phyloP scores from a whole-genome alignment of 2,113 vertebrate genomes.

The Megaceryle torquata region DNA sequence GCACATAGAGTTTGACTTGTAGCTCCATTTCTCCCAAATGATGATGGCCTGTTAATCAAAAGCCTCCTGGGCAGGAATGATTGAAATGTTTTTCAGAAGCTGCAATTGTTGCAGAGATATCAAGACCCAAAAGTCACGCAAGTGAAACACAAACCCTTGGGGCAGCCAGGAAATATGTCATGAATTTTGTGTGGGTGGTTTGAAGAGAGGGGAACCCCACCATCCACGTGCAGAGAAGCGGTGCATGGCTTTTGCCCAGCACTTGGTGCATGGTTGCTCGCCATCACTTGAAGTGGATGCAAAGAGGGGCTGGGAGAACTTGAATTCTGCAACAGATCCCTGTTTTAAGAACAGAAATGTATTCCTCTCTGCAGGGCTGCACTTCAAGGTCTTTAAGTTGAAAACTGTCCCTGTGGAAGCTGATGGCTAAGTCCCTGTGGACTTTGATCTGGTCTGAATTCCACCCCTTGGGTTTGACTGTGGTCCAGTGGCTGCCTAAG shows the following conservation, averaged over 20 bases:
- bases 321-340: not conserved
- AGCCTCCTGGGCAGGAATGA: conserved; percentile 30
- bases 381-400: not conserved
- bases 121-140: conserved; percentile 25
- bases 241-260: not conserved
- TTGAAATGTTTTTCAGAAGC: conserved; percentile 61
- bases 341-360: not conserved
- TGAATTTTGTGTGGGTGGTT: not conserved
- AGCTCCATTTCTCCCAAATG: not conserved
- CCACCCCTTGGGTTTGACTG: not conserved
- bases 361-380: not conserved
- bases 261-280: not conserved
- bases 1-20: not conserved
- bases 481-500: not conserved
- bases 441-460: not conserved
- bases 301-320: not conserved
- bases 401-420: not conserved
- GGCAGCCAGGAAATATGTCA: not conserved
- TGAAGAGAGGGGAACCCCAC: not conserved
- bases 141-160: conserved; percentile 36
- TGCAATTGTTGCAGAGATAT: conserved; percentile 51
- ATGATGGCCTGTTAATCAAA: conserved; percentile 46
- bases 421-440: not conserved
- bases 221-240: not conserved
- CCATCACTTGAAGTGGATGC: not conserved